Conservation (phyloP, 2,888 invertebrate genomes). For the Drosophila birchii region DNA sequence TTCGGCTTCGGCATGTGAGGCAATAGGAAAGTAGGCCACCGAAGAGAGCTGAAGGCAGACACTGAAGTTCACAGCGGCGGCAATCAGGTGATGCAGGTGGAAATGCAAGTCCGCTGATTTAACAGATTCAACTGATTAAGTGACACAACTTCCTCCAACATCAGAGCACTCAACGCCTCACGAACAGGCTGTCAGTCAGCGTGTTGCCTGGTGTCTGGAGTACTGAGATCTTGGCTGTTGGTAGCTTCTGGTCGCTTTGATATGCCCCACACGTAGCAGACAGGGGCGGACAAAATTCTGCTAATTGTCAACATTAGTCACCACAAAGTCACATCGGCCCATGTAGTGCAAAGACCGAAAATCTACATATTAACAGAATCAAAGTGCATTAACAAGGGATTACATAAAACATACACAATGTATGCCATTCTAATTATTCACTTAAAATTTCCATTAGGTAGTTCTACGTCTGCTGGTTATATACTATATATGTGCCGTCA, state of each 20-base stretch:
- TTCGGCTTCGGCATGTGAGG: conserved; percentile 40
- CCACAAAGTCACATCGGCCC: conserved; percentile 24
- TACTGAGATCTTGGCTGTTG: conserved; percentile 11
- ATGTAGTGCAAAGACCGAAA: neutral
- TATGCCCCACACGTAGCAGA: conserved; percentile 65
- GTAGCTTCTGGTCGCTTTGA: conserved; percentile 25
- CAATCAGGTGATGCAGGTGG: conserved; percentile 7
- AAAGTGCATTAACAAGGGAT: neutral
- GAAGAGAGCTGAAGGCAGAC: conserved; percentile 1
- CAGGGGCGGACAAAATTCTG: conserved; percentile 58
- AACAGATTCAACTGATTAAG: conserved; percentile 1
- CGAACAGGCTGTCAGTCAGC: conserved; percentile 30
- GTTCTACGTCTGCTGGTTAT: neutral
- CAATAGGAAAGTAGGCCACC: conserved; percentile 31
- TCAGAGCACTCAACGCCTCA: conserved; percentile 14
- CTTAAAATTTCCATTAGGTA: neutral
- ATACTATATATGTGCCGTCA: too few relatives aligned
- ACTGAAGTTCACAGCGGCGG: conserved; percentile 15
- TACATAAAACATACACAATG: neutral
- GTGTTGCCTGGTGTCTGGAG: conserved; percentile 18
- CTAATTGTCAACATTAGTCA: conserved; percentile 75
- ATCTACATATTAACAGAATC: too few relatives aligned
- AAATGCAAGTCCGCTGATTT: conserved; percentile 12
- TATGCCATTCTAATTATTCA: conserved; percentile 3
- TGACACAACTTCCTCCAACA: conserved; percentile 19